Conservation (phyloP, 2,797 vertebrate genomes). For the Staurois parvus region DNA sequence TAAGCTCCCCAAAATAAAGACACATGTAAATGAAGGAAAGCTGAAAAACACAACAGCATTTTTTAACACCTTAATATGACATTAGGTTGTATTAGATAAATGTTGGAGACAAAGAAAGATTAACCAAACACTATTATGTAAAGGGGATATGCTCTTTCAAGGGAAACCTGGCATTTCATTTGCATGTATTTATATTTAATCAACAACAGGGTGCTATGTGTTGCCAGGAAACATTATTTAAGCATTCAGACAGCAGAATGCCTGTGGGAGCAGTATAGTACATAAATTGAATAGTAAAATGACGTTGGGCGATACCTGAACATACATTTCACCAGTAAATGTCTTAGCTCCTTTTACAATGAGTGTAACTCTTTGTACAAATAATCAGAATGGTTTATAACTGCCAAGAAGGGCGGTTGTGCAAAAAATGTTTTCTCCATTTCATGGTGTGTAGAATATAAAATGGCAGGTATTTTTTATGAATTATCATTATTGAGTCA, state of each 20-base stretch:
- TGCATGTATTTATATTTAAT: conserved; percentile 53
- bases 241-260: conserved; percentile 37
- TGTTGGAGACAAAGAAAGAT: conserved; percentile 25
- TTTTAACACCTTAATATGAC: conserved; percentile 22
- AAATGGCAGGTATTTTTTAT: neutral
- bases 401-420: neutral
- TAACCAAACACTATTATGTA: conserved; percentile 43
- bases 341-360: neutral
- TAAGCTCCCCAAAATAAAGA: neutral
- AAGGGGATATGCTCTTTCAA: conserved; percentile 40
- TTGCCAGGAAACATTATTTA: conserved; percentile 58
- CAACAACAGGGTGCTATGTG: conserved; percentile 53
- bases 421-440: too few relatives aligned
- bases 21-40: conserved; percentile 12
- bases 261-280: conserved; percentile 31
- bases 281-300: conserved; percentile 43
- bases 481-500: neutral
- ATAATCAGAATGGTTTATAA: neutral
- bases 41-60: conserved; percentile 6
- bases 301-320: conserved; percentile 15
- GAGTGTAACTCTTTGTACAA: neutral
- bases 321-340: conserved; percentile 7
- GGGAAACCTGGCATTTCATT: conserved; percentile 50
- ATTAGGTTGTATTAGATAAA: conserved; percentile 39
- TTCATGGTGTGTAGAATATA: neutral